Evolutionary conservation across 2,797 vertebrate genomes (phyloP).

Genomic region (Fringilla coelebs): DNA sequence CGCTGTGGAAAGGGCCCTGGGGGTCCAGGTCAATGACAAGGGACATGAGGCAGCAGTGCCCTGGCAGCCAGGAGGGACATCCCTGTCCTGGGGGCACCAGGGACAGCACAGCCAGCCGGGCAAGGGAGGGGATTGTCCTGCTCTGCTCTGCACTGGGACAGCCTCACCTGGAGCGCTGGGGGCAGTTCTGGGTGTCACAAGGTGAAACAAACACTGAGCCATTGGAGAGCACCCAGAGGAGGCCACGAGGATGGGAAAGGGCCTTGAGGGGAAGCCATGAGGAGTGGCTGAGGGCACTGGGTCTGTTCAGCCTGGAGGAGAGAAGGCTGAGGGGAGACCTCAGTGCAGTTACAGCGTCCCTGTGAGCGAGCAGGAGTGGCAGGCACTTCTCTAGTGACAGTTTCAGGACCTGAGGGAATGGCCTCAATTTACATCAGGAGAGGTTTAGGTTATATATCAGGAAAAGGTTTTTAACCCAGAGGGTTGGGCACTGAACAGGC

Average conservation of each 20-base stretch:
- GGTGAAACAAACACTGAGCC: background rate
- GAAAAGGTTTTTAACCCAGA: background rate
- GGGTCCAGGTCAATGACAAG: rapidly evolving
- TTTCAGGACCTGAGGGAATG: rapidly evolving
- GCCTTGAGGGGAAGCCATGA: background rate
- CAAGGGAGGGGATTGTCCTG: background rate
- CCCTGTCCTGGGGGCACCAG: background rate
- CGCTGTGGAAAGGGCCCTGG: rapidly evolving
- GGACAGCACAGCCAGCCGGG: rapidly evolving
- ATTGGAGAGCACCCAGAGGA: background rate
- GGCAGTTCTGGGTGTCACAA: background rate
- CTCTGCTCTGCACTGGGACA: background rate
- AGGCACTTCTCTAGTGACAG: background rate
- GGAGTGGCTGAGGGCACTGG: background rate
- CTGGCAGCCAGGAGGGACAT: background rate
- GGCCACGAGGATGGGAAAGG: background rate
- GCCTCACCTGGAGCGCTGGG: background rate
- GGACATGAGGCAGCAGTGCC: background rate
- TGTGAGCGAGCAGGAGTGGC: background rate
- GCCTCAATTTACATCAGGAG: background rate
- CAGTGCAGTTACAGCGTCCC: background rate
- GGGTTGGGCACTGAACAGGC: background rate
- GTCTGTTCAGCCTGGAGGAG: background rate
- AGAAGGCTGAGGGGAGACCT: background rate
- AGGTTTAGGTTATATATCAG: background rate